Base-by-base conservation (phyloP, 1,140 invertebrate species). In the Idris sp. region DNA sequence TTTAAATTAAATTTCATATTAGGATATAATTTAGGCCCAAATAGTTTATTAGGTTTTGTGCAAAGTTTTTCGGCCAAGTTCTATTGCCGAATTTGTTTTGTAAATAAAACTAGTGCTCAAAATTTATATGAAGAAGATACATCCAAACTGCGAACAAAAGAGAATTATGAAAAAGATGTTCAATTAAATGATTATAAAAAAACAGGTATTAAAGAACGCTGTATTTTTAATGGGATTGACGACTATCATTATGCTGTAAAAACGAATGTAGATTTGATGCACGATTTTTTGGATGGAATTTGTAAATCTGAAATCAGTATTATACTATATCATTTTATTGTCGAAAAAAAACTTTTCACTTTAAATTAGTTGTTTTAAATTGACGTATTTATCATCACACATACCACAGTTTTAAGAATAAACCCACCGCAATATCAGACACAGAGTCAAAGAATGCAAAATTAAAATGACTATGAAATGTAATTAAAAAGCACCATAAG, bases 281-380 rank as follows among this genome's bases (percentile, higher is more conserved):
- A 64, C 10, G 59, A 64, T 19, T 64, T 64, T n/a, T 26, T 35
- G 1, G 18, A 53, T n/a, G 36, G 40, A 2, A 44, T 64, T 4
- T 64, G 59, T 19, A 64, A 64, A 28, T 2, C 2, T 25, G 59
- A 64, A 14, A 44, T 53, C 2, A 14, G 22, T 1, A 14, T 25
- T 18, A 38, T 61, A 22, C 1, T 59, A 2, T 8, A 46, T 18
- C 9, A 59, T 48, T 61, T 38, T 6, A 48, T 61, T 8, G 38
- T 13, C 6, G 5, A 25, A 15, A 26, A 59, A 36, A 25, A 26
- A 36, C 25, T 14, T 19, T 43, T 56, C 11, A 31, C 5, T 18
- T 11, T 56, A 58, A 35, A n/a, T n/a, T n/a, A n/a, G n/a, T n/a
- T n/a, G n/a, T 14, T 11, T 11, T 59, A 15, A 58, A 58, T 44